phyloP scores from a whole-genome alignment of 2,888 invertebrate species.

The Aporophyla lueneburgensis region DNA sequence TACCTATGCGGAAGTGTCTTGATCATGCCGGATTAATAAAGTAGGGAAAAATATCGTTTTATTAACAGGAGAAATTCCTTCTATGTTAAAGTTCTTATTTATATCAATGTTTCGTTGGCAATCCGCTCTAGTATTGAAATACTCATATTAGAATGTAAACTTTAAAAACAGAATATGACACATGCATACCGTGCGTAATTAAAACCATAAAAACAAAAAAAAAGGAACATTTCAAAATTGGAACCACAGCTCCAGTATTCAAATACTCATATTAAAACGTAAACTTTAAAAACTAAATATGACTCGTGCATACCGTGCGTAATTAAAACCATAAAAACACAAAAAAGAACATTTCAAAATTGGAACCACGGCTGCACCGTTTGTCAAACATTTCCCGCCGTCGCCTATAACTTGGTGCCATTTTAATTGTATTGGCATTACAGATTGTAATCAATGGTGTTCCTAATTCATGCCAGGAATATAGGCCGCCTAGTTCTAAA shows the following conservation, averaged over 20 bases:
- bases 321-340: not conserved
- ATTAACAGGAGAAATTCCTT: not conserved
- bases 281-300: not conserved
- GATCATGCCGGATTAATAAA: not conserved
- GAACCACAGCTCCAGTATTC: not conserved
- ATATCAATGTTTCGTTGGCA: not conserved
- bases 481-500: slow-evolving; percentile 54
- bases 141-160: not conserved
- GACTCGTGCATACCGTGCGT: not conserved
- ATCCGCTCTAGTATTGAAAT: not conserved
- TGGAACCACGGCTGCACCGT: not conserved
- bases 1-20: not conserved
- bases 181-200: not conserved
- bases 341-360: slow-evolving; percentile 15
- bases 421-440: slow-evolving; percentile 46
- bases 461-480: slow-evolving; percentile 56
- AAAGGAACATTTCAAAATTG: slow-evolving; percentile 9
- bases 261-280: not conserved
- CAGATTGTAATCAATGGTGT: slow-evolving; percentile 53
- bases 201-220: not conserved
- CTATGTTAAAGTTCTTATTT: not conserved
- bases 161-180: not conserved
- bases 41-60: not conserved
- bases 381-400: slow-evolving; percentile 15
- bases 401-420: slow-evolving; percentile 32